A percentile compares a stretch with the other conserved stretches of the same genome.
Evolutionary conservation across 2,113 vertebrate genomes (phyloP).

Genomic region (Gallinago paraguaiae): DNA sequence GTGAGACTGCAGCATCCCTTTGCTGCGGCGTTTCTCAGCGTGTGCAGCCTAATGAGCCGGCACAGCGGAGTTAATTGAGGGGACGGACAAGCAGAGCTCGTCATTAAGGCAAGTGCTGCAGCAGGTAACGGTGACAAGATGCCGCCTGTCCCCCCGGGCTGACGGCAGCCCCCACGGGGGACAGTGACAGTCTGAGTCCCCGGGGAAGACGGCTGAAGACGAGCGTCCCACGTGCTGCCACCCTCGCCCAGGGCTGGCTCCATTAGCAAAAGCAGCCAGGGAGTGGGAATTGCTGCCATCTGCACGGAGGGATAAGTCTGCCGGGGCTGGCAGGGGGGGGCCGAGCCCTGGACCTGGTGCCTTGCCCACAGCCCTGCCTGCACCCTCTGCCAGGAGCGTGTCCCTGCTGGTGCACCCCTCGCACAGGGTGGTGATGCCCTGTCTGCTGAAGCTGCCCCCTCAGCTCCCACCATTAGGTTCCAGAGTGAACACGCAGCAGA

Average conservation of each 20-base stretch:
- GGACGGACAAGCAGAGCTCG: not conserved
- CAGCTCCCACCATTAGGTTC: constrained; percentile 29
- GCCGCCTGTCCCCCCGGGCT: constrained; percentile 28
- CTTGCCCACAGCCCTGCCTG: not conserved
- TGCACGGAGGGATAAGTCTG: not conserved
- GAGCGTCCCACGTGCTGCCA: not conserved
- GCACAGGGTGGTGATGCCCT: rapidly evolving
- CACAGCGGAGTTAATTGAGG: constrained; percentile 44
- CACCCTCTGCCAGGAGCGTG: not conserved
- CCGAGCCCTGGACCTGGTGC: not conserved
- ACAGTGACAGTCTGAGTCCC: constrained; percentile 12
- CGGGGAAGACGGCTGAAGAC: not conserved
- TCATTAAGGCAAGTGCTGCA: constrained; percentile 10
- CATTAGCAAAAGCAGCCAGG: not conserved
- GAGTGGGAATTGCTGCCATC: not conserved
- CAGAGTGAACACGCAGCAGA: not conserved
- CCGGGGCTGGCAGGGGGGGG: not conserved
- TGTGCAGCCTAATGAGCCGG: constrained; percentile 37
- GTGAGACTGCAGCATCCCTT: constrained; percentile 43
- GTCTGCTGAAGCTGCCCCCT: not conserved
- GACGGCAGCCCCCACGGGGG: not conserved
- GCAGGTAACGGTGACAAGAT: not conserved
- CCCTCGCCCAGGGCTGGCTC: not conserved
- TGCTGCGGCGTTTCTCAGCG: not conserved
- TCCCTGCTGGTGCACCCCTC: not conserved